Conservation (phyloP, 2,888 invertebrate species). For the Anagyrus pseudococci region DNA sequence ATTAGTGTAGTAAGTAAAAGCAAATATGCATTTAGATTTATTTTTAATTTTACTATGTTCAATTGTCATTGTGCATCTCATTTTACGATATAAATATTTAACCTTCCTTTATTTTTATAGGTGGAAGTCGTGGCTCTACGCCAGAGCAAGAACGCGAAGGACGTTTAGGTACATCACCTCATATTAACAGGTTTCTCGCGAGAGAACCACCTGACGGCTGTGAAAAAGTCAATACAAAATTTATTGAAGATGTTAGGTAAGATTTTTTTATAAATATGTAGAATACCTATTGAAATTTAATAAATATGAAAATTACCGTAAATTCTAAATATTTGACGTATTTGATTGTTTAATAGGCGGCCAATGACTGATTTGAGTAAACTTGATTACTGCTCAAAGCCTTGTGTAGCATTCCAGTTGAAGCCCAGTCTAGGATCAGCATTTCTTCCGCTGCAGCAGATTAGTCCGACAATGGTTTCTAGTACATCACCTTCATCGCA, state of each 20-base stretch:
- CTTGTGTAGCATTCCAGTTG: slow-evolving; percentile 76
- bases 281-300: slow-evolving; percentile 6
- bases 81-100: slow-evolving; percentile 35
- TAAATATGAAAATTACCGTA: background rate
- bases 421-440: slow-evolving; percentile 82
- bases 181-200: slow-evolving; percentile 84
- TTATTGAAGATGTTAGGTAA: slow-evolving; percentile 68
- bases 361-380: slow-evolving; percentile 63
- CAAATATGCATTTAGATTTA: too few species aligned
- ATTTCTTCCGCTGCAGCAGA: slow-evolving; percentile 75
- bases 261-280: slow-evolving; percentile 3
- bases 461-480: slow-evolving; percentile 55
- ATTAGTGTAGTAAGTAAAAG: too few species aligned
- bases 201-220: slow-evolving; percentile 90
- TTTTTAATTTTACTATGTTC: slow-evolving; percentile 10
- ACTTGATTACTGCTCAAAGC: slow-evolving; percentile 67
- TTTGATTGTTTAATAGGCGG: slow-evolving; percentile 51
- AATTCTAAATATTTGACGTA: slow-evolving; percentile 1
- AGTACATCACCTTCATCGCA: slow-evolving; percentile 56
- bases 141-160: slow-evolving; percentile 76
- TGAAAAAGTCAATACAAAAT: slow-evolving; percentile 81
- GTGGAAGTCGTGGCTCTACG: slow-evolving; percentile 78
- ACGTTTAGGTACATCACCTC: slow-evolving; percentile 78
- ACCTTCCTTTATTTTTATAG: slow-evolving; percentile 57
- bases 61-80: slow-evolving; percentile 28